These are phyloP conservation scores for Aquatica leii DNA, from an alignment of 2,888 invertebrate species.

Conservation along the genomic window DNA sequence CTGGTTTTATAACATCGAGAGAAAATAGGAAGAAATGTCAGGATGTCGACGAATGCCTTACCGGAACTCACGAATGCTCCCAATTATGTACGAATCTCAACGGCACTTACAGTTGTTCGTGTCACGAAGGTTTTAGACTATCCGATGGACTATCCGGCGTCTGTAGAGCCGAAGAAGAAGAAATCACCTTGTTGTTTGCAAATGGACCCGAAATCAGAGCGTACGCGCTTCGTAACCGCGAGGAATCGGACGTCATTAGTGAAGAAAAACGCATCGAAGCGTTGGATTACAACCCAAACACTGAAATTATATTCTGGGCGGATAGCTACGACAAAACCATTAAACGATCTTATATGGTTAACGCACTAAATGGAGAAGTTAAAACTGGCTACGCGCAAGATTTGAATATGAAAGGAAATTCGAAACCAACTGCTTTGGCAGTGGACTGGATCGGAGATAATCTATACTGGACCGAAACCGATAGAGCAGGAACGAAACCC, in stretches of 20 bases:
- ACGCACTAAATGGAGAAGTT: constrained; percentile 77
- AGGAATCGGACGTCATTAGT: constrained; percentile 79
- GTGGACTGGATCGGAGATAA: constrained; percentile 95
- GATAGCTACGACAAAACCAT: constrained; percentile 91
- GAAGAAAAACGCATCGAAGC: constrained; percentile 91
- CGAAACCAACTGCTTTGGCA: constrained; percentile 88
- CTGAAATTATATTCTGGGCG: constrained; percentile 94
- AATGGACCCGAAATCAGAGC: constrained; percentile 89
- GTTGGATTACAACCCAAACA: constrained; percentile 85
- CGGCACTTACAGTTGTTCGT: constrained; percentile 88
- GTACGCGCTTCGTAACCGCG: constrained; percentile 69
- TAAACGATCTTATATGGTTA: constrained; percentile 89
- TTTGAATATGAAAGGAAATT: constrained; percentile 81
- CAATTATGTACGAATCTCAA: constrained; percentile 93
- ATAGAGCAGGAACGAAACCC: constrained; percentile 76
- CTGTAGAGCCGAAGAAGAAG: constrained; percentile 75
- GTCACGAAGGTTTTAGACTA: constrained; percentile 81
- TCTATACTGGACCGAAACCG: constrained; percentile 92
- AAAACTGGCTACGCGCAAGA: constrained; percentile 88
- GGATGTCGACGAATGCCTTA: constrained; percentile 90
- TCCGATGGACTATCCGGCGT: constrained; percentile 83
- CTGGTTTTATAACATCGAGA: constrained; percentile 83
- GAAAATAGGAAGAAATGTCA: constrained; percentile 84
- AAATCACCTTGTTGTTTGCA: constrained; percentile 76
- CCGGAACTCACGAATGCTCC: constrained; percentile 87